Percentiles rank a stretch among this genome's conserved stretches.
Evolutionary conservation across 1,140 invertebrate genomes (phyloP).

Genomic region (Colletes gigas): DNA sequence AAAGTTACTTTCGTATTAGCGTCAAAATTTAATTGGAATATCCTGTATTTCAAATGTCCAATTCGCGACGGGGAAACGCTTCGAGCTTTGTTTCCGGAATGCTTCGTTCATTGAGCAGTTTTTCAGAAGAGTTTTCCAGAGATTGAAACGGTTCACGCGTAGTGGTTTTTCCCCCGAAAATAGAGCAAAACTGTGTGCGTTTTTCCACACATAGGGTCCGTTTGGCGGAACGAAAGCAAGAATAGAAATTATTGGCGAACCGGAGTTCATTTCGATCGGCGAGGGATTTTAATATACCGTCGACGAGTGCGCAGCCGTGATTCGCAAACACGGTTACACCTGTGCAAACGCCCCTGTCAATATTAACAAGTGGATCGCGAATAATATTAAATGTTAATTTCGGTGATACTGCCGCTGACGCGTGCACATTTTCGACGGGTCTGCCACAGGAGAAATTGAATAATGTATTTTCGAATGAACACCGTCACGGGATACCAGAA

Average conservation of each 20-base stretch:
- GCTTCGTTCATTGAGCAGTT: background rate
- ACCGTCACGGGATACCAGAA: background rate
- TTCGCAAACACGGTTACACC: slow-evolving; percentile 14
- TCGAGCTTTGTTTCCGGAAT: background rate
- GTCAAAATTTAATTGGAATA: no score
- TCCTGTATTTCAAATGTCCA: no score
- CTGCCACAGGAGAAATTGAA: background rate
- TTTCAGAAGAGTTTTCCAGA: background rate
- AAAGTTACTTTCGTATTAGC: no score
- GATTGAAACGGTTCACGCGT: background rate
- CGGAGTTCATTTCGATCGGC: background rate
- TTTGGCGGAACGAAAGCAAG: background rate
- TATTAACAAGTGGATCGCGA: background rate
- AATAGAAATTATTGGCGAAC: background rate
- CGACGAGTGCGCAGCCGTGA: background rate
- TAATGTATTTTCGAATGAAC: background rate
- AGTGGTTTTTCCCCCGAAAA: background rate
- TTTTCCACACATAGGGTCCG: background rate
- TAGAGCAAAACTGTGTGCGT: background rate
- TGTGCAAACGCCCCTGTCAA: background rate
- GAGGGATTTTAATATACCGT: background rate
- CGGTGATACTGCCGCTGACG: background rate
- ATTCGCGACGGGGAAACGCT: background rate
- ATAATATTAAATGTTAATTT: slow-evolving; percentile 8
- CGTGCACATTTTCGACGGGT: background rate